A percentile compares a stretch with the other conserved stretches of the same genome.
Conservation (phyloP, 2,113 vertebrate species). For the Phycodurus eques region DNA sequence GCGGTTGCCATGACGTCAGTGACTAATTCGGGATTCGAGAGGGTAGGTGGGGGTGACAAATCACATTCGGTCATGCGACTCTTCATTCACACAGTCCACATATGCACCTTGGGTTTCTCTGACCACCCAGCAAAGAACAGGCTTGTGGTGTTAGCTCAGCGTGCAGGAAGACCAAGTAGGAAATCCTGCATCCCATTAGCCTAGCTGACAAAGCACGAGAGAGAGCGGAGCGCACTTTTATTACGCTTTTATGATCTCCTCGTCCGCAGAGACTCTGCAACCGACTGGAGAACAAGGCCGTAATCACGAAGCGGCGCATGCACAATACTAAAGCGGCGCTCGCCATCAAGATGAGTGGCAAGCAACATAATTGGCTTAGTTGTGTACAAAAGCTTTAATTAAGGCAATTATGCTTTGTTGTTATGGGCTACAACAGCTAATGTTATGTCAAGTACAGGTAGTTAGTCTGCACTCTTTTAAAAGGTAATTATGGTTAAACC, state of each 20-base stretch:
- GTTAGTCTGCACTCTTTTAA: not conserved
- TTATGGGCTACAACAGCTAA: not conserved
- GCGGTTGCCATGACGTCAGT: slow-evolving; percentile 57
- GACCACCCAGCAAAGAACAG: not conserved
- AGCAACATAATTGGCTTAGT: not conserved
- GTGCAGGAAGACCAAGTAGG: not conserved
- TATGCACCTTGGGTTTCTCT: not conserved
- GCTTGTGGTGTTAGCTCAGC: not conserved
- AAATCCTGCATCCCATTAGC: not conserved
- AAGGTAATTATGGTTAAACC: not conserved
- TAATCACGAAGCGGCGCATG: not conserved
- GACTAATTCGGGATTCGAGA: slow-evolving; percentile 34
- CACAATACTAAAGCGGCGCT: not conserved
- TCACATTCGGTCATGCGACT: slow-evolving; percentile 8
- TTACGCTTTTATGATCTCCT: slow-evolving; percentile 1
- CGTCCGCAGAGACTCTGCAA: not conserved
- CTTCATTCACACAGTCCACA: not conserved
- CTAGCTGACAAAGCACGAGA: slow-evolving; percentile 6
- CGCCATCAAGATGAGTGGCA: not conserved
- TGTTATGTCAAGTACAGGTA: not conserved
- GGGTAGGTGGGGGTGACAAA: slow-evolving; percentile 52
- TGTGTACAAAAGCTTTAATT: not conserved
- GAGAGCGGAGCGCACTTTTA: not conserved
- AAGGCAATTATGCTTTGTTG: not conserved
- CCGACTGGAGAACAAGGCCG: not conserved